Conservation (phyloP, 2,113 vertebrate genomes). For the Sinocyclocheilus maitianheensis region DNA sequence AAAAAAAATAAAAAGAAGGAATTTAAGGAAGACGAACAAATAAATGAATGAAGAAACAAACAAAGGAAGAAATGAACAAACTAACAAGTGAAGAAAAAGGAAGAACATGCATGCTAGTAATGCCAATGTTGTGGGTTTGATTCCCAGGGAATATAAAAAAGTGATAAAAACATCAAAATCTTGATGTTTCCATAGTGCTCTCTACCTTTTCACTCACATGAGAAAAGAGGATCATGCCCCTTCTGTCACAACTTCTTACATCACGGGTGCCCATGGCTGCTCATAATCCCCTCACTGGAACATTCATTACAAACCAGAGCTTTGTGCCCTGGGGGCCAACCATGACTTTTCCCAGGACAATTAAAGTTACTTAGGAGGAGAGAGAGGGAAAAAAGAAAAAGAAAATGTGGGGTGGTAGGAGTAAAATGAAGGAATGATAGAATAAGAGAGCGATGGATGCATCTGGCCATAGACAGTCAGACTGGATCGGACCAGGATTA, state of each 20-base stretch:
- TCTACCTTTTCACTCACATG: constrained; percentile 36
- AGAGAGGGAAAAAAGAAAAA: too few species aligned
- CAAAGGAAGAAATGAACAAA: too few species aligned
- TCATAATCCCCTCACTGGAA: constrained; percentile 87
- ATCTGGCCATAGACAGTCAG: constrained; percentile 60
- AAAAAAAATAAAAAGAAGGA: too few species aligned
- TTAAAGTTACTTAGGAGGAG: constrained; percentile 90
- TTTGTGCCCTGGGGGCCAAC: constrained; percentile 78
- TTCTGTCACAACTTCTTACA: constrained; percentile 65
- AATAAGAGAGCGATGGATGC: constrained; percentile 62
- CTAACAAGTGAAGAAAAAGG: too few species aligned
- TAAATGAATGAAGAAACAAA: too few species aligned
- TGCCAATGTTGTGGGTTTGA: neutral
- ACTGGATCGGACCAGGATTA: constrained; percentile 75
- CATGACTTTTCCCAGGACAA: constrained; percentile 95
- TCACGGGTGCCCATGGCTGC: constrained; percentile 77
- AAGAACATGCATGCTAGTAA: neutral
- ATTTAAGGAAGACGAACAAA: too few species aligned
- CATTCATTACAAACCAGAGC: constrained; percentile 90
- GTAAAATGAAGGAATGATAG: constrained; percentile 38
- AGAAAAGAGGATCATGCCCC: constrained; percentile 68
- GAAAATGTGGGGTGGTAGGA: neutral
- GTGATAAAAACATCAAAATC: neutral
- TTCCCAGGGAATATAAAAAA: neutral
- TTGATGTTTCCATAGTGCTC: neutral